phyloP scores from a whole-genome alignment of 2,113 vertebrate species.

The Micronycteris hirsuta region DNA sequence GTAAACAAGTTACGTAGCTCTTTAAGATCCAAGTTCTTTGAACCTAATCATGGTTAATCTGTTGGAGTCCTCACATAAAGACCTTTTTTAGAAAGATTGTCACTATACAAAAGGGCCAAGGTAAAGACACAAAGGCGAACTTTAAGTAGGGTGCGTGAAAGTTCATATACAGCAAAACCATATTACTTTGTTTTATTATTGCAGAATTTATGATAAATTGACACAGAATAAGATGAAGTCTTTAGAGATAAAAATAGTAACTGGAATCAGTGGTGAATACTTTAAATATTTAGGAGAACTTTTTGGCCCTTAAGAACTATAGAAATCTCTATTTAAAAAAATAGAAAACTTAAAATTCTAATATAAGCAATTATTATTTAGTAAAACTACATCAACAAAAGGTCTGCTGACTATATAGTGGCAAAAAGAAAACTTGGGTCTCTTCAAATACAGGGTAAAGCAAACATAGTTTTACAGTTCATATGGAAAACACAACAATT shows the following conservation, averaged over 20 bases:
- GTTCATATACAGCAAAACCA: background rate
- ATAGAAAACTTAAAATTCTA: background rate
- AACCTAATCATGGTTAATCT: background rate
- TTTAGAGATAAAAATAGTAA: background rate
- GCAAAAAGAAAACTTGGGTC: background rate
- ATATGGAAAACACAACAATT: background rate
- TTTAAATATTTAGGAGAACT: slow-evolving; percentile 11
- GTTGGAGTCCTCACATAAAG: background rate
- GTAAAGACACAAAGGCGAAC: background rate
- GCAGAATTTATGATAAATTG: slow-evolving; percentile 27
- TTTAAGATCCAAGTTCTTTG: background rate
- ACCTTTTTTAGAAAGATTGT: background rate
- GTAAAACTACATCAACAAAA: background rate
- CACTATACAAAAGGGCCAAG: background rate
- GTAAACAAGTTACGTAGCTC: background rate
- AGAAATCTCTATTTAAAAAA: background rate
- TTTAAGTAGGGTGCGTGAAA: background rate
- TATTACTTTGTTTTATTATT: slow-evolving; percentile 27
- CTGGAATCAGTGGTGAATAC: background rate
- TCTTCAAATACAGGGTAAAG: background rate
- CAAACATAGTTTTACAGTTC: background rate
- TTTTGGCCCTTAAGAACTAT: background rate
- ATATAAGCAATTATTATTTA: background rate
- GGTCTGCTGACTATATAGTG: background rate
- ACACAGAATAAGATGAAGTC: background rate